Evolutionary conservation across 1,140 invertebrate genomes (phyloP).

Genomic region (Charaxes varanes): DNA sequence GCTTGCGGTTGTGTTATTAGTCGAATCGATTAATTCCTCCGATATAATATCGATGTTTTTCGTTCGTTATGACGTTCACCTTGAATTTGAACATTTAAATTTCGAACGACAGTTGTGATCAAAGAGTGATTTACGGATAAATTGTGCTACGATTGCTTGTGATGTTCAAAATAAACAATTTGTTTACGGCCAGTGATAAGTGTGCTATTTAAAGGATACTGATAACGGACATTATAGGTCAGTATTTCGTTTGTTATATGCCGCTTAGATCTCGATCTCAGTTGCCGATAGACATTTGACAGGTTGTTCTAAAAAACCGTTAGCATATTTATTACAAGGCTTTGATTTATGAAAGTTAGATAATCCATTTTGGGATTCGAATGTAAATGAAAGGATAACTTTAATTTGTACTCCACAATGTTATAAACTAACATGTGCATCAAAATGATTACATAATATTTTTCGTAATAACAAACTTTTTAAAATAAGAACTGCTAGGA

Average conservation of each 20-base stretch:
- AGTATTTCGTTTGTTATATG: slow-evolving; percentile 28
- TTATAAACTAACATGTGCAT: no score
- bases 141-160: neutral
- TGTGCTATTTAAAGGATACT: slow-evolving; percentile 17
- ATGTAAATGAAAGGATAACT: no score
- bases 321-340: no score
- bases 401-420: no score
- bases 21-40: slow-evolving; percentile 20
- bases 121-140: slow-evolving; percentile 8
- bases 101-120: slow-evolving; percentile 19
- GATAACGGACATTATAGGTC: slow-evolving; percentile 23
- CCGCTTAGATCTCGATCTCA: no score
- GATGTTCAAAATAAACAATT: neutral
- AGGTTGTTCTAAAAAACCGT: no score
- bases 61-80: slow-evolving; percentile 10
- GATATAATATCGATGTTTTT: slow-evolving; percentile 38
- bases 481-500: no score
- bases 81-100: slow-evolving; percentile 18
- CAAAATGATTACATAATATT: no score
- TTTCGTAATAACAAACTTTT: no score
- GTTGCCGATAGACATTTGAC: no score
- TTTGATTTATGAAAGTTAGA: no score
- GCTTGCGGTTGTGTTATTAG: slow-evolving; percentile 36
- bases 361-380: no score
- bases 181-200: slow-evolving; percentile 5